Evolutionary conservation across 1,140 invertebrate species (phyloP).

Genomic region (Acromyrmex heyeri): DNA sequence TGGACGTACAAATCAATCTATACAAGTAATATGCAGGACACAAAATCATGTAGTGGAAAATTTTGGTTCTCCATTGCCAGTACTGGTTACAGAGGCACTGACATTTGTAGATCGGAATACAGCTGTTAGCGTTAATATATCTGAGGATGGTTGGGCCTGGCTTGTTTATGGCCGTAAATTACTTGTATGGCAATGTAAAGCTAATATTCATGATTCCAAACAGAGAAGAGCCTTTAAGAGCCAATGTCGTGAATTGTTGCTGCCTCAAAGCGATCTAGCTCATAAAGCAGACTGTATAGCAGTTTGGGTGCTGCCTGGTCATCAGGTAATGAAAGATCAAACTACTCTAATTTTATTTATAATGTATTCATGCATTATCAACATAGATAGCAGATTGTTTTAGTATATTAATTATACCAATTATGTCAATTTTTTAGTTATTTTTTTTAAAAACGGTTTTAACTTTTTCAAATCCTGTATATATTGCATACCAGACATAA

Average conservation of each 20-base stretch:
- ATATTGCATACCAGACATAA: too few species aligned
- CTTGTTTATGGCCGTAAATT: conserved; percentile 94
- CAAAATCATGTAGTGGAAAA: conserved; percentile 90
- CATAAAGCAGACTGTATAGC: conserved; percentile 96
- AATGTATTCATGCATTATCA: not conserved
- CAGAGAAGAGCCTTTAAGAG: conserved; percentile 85
- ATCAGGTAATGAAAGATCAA: conserved; percentile 86
- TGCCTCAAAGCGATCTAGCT: conserved; percentile 96
- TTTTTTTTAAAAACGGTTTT: too few species aligned
- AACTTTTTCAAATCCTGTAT: too few species aligned
- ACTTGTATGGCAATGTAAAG: conserved; percentile 95
- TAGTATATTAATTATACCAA: not conserved
- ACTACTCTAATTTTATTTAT: conserved; percentile 1
- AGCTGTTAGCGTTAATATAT: conserved; percentile 89
- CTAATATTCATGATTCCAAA: conserved; percentile 80
- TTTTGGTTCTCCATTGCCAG: conserved; percentile 93
- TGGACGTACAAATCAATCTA: conserved; percentile 88
- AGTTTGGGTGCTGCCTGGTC: conserved; percentile 91
- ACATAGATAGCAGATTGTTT: not conserved
- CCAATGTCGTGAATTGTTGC: conserved; percentile 92
- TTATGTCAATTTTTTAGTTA: too few species aligned
- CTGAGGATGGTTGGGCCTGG: conserved; percentile 93
- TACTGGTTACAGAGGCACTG: conserved; percentile 95
- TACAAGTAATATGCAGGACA: conserved; percentile 91
- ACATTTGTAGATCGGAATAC: conserved; percentile 90